A percentile compares a stretch with the other conserved stretches of the same genome.
Evolutionary conservation across 2,113 vertebrate genomes (phyloP).

Genomic region (Centropus unirufus): DNA sequence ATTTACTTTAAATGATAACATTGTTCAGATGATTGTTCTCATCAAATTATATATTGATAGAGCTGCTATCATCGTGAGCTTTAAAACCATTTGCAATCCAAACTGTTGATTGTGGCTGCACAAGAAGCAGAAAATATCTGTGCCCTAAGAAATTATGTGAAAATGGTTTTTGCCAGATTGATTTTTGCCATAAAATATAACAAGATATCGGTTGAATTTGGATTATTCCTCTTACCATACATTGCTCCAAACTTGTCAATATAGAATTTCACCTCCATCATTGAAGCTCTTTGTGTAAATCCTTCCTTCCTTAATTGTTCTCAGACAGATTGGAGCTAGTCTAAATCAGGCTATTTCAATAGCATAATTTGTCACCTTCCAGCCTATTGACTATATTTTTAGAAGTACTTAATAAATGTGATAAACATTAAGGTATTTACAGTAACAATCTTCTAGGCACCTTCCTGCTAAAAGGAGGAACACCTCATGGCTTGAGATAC

Average conservation of each 20-base stretch:
- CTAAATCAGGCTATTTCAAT: not conserved
- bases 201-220: not conserved
- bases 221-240: not conserved
- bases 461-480: not conserved
- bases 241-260: not conserved
- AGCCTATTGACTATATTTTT: not conserved
- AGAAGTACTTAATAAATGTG: not conserved
- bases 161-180: not conserved
- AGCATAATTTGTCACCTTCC: not conserved
- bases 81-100: not conserved
- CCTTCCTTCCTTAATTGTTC: not conserved
- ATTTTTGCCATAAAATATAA: not conserved
- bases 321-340: not conserved
- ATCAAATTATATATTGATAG: not conserved
- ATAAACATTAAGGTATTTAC: not conserved
- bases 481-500: not conserved
- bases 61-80: not conserved
- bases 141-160: not conserved
- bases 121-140: not conserved
- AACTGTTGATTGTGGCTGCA: not conserved
- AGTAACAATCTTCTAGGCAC: not conserved
- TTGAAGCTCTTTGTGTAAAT: not conserved
- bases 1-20: not conserved
- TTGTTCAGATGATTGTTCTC: not conserved
- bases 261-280: not conserved